Base-by-base conservation (phyloP, 1,140 invertebrate species). In the Tribolium castaneum region DNA sequence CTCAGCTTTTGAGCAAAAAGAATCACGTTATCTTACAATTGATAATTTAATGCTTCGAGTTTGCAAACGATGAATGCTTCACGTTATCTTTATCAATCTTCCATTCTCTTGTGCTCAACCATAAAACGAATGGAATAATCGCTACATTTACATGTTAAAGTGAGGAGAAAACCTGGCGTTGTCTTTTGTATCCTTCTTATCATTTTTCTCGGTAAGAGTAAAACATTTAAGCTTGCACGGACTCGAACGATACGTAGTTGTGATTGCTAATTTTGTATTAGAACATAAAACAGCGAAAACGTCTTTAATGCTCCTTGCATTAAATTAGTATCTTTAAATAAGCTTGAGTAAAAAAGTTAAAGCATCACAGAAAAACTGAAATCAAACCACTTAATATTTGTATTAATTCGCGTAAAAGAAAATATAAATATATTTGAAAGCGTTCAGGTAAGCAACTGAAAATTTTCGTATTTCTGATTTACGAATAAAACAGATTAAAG, bases 141-240 rank as follows among this genome's bases (percentile, higher is more conserved):
- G 54, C 54, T 19, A 59, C 54, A 59, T 59, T 59, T 59, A 59
- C 54, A 59, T 59, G 16, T 9, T 59, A 10, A 25, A 59, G 22
- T 10, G 10, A 10, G 10, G 54, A 25, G 19, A n/a, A 25, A 59
- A 59, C 10, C 14, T 25, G 54, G 16, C 54, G 54, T 59, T 59
- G 54, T 59, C 16, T 25, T 59, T 59, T 59, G 30, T 59, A 59
- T 25, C 54, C 19, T 4, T 52, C 54, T 59, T 59, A 59, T 59
- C 19, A 25, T 59, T 59, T 59, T 59, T n/a, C 54, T 22, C 16
- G 19, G 6, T 59, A 59, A 59, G 14, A 59, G 22, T 25, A 59
- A 25, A 59, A 59, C 10, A 59, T 59, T 59, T 59, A n/a, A 59
- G 25, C 52, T 54, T 54, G 52, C 52, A 7, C 54, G 54, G n/a